A percentile compares a stretch with the other conserved stretches of the same genome.
Evolutionary conservation across 2,888 invertebrate species (phyloP).

Genomic region (Epirrita christyi): DNA sequence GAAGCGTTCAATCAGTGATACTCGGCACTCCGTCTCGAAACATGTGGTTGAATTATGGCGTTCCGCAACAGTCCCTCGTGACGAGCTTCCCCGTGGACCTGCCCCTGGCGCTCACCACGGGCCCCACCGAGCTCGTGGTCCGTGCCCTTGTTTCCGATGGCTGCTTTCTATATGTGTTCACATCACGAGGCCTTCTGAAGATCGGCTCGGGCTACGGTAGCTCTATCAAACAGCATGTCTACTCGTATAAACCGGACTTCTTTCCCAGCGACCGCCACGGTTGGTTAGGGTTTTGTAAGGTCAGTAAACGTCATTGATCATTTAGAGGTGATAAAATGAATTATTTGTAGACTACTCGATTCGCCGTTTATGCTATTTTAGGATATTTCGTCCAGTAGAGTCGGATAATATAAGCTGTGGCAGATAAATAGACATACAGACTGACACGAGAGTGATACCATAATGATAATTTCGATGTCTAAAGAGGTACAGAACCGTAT

Average conservation of each 20-base stretch:
- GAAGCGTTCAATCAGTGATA: slow-evolving; percentile 94
- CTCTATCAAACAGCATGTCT: slow-evolving; percentile 95
- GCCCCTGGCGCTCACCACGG: slow-evolving; percentile 59
- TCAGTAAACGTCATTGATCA: slow-evolving; percentile 55
- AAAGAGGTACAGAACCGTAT: no score
- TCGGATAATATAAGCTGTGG: no score
- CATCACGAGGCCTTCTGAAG: slow-evolving; percentile 94
- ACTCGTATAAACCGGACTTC: slow-evolving; percentile 91
- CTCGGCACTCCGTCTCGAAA: slow-evolving; percentile 93
- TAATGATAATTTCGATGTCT: no score
- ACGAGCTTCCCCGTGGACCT: slow-evolving; percentile 86
- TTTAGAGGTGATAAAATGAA: no score
- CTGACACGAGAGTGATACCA: no score
- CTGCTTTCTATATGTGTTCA: slow-evolving; percentile 93
- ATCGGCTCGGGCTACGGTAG: slow-evolving; percentile 98
- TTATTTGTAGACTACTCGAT: no score
- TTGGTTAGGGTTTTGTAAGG: slow-evolving; percentile 94
- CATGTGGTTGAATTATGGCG: slow-evolving; percentile 95
- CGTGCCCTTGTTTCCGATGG: slow-evolving; percentile 94
- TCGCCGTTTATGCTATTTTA: no score
- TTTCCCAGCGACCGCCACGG: slow-evolving; percentile 92
- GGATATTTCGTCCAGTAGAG: no score
- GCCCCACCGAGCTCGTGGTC: slow-evolving; percentile 68
- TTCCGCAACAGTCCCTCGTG: slow-evolving; percentile 90
- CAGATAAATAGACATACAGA: no score